Percentiles rank a stretch among this genome's conserved stretches.
Conservation (phyloP, 1,140 invertebrate genomes). For the Diorhabda elongata region DNA sequence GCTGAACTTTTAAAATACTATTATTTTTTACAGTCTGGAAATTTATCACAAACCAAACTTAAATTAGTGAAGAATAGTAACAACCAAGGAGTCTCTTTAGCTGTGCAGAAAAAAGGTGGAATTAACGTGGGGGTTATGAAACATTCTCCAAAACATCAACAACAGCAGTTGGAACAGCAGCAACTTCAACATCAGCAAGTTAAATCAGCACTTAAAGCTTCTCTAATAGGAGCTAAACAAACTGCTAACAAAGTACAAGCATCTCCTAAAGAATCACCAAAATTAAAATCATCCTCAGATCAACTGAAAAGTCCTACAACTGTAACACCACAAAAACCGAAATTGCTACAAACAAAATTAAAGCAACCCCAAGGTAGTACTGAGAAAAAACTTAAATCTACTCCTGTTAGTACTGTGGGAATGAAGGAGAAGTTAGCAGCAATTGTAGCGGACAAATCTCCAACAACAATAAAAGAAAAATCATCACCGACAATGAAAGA, state of each 20-base stretch:
- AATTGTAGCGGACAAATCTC: neutral
- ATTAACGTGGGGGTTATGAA: slow-evolving; percentile 41
- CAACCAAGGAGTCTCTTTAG: slow-evolving; percentile 39
- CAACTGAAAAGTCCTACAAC: slow-evolving; percentile 7
- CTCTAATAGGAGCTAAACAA: slow-evolving; percentile 27
- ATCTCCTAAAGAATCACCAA: slow-evolving; percentile 25
- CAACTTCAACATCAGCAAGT: slow-evolving; percentile 31
- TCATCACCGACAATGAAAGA: too few relatives aligned
- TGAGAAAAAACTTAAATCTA: slow-evolving; percentile 21
- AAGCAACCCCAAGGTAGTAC: slow-evolving; percentile 19
- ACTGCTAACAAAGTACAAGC: slow-evolving; percentile 19
- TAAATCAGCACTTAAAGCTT: slow-evolving; percentile 24
- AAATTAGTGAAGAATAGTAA: slow-evolving; percentile 42
- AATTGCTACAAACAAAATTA: slow-evolving; percentile 30
- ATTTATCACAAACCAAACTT: slow-evolving; percentile 41
- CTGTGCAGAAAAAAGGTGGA: slow-evolving; percentile 40
- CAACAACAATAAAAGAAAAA: too few relatives aligned
- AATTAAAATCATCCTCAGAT: slow-evolving; percentile 18
- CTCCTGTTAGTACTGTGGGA: slow-evolving; percentile 20
- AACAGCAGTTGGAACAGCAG: slow-evolving; percentile 8
- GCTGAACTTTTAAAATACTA: too few relatives aligned
- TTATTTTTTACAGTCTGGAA: slow-evolving; percentile 25
- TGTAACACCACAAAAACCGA: slow-evolving; percentile 19
- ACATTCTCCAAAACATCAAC: slow-evolving; percentile 37
- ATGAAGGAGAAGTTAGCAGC: slow-evolving; percentile 17